Percentiles rank a stretch among this genome's conserved stretches.
phyloP scores from a whole-genome alignment of 2,797 vertebrate genomes.

The Gadopsis bispinosus region DNA sequence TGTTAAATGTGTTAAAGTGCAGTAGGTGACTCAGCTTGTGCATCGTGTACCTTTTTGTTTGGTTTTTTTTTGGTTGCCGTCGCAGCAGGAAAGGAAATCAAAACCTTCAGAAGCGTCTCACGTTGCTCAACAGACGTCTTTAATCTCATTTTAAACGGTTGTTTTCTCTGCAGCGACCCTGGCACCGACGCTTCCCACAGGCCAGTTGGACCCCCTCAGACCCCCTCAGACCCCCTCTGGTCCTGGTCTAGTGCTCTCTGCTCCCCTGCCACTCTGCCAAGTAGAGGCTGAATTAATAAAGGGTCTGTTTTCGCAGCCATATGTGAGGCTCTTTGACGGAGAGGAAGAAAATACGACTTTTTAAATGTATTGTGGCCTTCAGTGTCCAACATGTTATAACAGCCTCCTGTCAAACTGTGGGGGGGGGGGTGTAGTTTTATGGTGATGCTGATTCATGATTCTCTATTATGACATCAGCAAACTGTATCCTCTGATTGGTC shows the following conservation, averaged over 20 bases:
- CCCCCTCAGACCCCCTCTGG: conserved; percentile 54
- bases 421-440: not conserved
- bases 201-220: conserved; percentile 52
- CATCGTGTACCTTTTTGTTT: not conserved
- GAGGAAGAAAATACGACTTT: conserved; percentile 1
- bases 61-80: not conserved
- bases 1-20: not conserved
- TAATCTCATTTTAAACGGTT: conserved; percentile 71
- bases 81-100: conserved; percentile 27
- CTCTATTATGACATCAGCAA: not conserved
- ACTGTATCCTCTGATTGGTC: not conserved
- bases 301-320: conserved; percentile 32
- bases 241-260: conserved; percentile 48
- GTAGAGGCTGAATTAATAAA: conserved; percentile 51
- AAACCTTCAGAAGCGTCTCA: conserved; percentile 31
- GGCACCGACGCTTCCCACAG: conserved; percentile 33
- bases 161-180: conserved; percentile 57
- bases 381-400: not conserved
- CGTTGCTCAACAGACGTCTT: conserved; percentile 70
- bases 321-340: conserved; percentile 36
- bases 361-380: not conserved
- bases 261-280: conserved; percentile 35
- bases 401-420: not conserved
- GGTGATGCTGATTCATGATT: not conserved
- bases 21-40: not conserved